Conservation (phyloP, 53 echinoderm and acorn worm genomes). For the Crossaster papposus region DNA sequence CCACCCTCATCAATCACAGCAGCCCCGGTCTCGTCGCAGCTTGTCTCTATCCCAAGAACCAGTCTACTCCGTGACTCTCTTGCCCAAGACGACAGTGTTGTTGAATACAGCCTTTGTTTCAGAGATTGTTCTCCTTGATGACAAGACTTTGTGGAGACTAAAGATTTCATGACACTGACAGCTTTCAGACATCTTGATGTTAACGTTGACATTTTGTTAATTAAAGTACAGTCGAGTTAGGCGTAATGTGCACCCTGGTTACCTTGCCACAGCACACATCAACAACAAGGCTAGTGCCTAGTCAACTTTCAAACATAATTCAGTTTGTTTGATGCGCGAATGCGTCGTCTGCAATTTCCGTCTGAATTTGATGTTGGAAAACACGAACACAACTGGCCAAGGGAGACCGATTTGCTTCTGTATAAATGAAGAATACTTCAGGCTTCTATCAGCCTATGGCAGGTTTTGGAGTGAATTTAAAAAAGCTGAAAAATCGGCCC, state of each 20-base stretch:
- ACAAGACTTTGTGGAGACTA: neutral
- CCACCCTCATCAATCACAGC: slow-evolving; percentile 91
- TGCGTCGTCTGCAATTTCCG: neutral
- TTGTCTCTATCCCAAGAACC: slow-evolving; percentile 95
- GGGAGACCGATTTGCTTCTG: neutral
- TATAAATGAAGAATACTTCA: neutral
- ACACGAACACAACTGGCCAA: neutral
- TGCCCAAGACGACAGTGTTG: neutral
- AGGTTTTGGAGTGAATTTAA: neutral
- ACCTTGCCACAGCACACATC: too few relatives aligned
- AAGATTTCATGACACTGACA: neutral
- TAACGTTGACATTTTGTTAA: neutral
- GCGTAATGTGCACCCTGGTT: too few relatives aligned
- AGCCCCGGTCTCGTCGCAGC: slow-evolving; percentile 98
- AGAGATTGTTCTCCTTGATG: neutral
- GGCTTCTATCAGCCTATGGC: neutral
- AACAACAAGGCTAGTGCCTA: too few relatives aligned
- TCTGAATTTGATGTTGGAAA: neutral
- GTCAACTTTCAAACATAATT: neutral
- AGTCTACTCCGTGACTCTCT: slow-evolving; percentile 2
- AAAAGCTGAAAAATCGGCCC: neutral
- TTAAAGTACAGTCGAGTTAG: neutral
- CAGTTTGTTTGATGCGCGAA: neutral
- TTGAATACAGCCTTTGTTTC: neutral
- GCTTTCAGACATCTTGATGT: neutral